Evolutionary conservation across 2,888 invertebrate genomes (phyloP).

Genomic region (Aphelenchoides bicaudatus): DNA sequence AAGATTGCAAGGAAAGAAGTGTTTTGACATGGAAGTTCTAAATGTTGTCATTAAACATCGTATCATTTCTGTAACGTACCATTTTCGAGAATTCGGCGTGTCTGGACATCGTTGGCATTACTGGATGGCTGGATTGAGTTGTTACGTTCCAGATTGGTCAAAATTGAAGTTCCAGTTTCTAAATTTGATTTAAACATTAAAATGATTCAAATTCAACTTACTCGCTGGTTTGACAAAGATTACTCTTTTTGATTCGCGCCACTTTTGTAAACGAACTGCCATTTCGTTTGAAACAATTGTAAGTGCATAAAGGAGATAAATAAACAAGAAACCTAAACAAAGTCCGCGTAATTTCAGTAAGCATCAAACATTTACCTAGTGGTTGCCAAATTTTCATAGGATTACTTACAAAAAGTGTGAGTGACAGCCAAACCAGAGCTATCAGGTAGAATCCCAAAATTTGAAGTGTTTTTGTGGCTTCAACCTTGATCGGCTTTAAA

Average conservation of each 20-base stretch:
- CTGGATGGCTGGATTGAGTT: slow-evolving; percentile 7
- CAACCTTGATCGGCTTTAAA: slow-evolving; percentile 65
- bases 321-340: slow-evolving; percentile 61
- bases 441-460: slow-evolving; percentile 65
- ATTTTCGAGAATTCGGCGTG: background rate
- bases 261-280: slow-evolving; percentile 13
- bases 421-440: slow-evolving; percentile 64
- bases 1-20: background rate
- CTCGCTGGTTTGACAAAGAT: slow-evolving; percentile 14
- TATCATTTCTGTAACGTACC: background rate
- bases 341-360: background rate
- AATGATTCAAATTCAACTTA: background rate
- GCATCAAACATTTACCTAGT: slow-evolving; percentile 17
- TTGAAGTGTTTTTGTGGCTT: slow-evolving; percentile 64
- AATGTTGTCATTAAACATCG: background rate
- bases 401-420: slow-evolving; percentile 63
- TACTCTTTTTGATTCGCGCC: slow-evolving; percentile 5
- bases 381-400: slow-evolving; percentile 65
- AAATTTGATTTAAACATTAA: background rate
- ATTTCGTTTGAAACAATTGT: slow-evolving; percentile 63
- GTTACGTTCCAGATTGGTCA: background rate
- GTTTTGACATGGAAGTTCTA: background rate
- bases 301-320: slow-evolving; percentile 64
- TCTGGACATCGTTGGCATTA: background rate
- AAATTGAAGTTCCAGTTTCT: background rate